Conservation (phyloP, 2,888 invertebrate genomes). For the Synergus gifuensis region DNA sequence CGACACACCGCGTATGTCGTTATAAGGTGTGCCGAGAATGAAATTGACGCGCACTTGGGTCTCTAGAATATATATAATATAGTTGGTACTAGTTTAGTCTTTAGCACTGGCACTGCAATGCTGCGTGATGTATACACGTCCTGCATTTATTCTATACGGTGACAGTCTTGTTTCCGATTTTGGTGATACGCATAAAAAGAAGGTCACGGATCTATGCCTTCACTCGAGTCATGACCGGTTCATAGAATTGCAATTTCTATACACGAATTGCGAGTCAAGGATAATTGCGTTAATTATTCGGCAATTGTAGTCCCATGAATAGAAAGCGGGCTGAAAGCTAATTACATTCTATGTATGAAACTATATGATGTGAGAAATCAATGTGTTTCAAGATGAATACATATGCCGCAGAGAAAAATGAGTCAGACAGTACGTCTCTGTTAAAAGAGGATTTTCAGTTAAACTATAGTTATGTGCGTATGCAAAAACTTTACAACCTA, state of each 20-base stretch:
- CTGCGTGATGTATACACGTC: neutral
- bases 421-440: too few relatives aligned
- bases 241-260: slow-evolving; percentile 31
- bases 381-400: too few relatives aligned
- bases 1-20: slow-evolving; percentile 38
- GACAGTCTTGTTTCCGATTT: slow-evolving; percentile 24
- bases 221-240: neutral
- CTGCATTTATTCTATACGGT: neutral
- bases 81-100: slow-evolving; percentile 14
- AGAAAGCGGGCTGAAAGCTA: slow-evolving; percentile 13
- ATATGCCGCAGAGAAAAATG: too few relatives aligned
- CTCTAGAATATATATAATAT: slow-evolving; percentile 11
- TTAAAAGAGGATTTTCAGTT: too few relatives aligned
- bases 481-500: neutral
- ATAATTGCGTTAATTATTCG: slow-evolving; percentile 36
- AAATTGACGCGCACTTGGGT: slow-evolving; percentile 45
- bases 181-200: slow-evolving; percentile 38
- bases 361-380: too few relatives aligned
- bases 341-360: neutral
- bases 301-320: slow-evolving; percentile 22
- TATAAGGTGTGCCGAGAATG: slow-evolving; percentile 51
- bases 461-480: neutral
- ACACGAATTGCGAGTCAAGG: slow-evolving; percentile 26
- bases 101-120: neutral
- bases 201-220: slow-evolving; percentile 27